A percentile compares a stretch with the other conserved stretches of the same genome.
These are phyloP conservation scores for Mus caroli DNA, from an alignment of 2,797 vertebrate genomes.

Conservation along the genomic window DNA sequence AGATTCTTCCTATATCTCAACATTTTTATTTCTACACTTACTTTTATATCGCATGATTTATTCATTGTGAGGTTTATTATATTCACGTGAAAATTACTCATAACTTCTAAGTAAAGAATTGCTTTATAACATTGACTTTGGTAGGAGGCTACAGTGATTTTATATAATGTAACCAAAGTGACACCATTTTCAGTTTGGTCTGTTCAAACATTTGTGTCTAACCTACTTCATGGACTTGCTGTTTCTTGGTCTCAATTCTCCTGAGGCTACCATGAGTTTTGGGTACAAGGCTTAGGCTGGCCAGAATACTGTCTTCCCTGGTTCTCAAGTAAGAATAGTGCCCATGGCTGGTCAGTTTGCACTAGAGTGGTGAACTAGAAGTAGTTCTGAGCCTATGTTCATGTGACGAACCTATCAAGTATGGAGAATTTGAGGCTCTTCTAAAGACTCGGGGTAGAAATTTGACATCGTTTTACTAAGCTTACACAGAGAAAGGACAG, in stretches of 20 bases:
- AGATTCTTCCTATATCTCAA: neutral
- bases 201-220: neutral
- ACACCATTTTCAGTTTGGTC: neutral
- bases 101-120: neutral
- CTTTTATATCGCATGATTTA: neutral
- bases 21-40: neutral
- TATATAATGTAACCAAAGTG: neutral
- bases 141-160: neutral
- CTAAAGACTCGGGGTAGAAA: neutral
- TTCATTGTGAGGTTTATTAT: neutral
- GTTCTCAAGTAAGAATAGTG: neutral
- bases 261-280: rapidly evolving
- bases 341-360: neutral
- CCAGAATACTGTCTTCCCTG: too few relatives aligned
- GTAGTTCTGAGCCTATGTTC: neutral
- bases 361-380: neutral
- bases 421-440: neutral
- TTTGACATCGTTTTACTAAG: neutral
- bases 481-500: neutral
- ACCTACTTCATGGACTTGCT: neutral
- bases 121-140: neutral
- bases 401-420: neutral
- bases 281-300: neutral
- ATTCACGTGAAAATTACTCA: neutral
- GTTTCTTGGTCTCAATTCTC: neutral